A percentile compares a stretch with the other conserved stretches of the same genome.
Evolutionary conservation across 2,888 invertebrate species (phyloP).

Genomic region (Cerceris rybyensis): DNA sequence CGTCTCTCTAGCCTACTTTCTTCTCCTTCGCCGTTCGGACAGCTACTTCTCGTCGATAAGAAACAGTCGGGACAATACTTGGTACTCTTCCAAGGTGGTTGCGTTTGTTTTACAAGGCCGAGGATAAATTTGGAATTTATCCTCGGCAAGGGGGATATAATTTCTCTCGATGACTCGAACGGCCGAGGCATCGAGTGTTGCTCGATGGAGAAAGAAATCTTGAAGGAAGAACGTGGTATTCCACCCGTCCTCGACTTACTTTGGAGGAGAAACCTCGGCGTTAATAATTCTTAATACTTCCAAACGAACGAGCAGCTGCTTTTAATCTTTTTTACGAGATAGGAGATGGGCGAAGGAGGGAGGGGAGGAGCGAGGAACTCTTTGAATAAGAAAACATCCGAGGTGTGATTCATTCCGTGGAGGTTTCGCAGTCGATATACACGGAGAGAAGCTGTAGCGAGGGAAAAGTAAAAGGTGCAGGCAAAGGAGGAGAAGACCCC

Average conservation of each 20-base stretch:
- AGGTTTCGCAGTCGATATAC: constrained; percentile 13
- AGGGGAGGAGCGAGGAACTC: background rate
- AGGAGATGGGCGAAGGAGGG: background rate
- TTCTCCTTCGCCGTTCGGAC: constrained; percentile 2
- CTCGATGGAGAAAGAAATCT: background rate
- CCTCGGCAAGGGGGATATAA: constrained; percentile 14
- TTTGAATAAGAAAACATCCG: background rate
- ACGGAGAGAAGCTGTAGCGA: constrained; percentile 15
- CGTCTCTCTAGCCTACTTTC: background rate
- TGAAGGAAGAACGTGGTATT: background rate
- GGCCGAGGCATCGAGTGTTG: background rate
- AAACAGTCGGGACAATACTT: constrained; percentile 34
- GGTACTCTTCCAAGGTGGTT: constrained; percentile 44
- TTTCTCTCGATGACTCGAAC: constrained; percentile 2
- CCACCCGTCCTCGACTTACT: background rate
- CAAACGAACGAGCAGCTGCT: too few species aligned
- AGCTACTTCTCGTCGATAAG: constrained; percentile 11
- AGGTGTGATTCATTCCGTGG: constrained; percentile 15
- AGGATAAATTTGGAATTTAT: constrained; percentile 46
- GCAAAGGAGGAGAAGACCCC: constrained; percentile 8
- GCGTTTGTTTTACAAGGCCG: constrained; percentile 16
- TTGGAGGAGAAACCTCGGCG: background rate
- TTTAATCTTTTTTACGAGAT: constrained; percentile 3
- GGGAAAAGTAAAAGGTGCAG: constrained; percentile 4
- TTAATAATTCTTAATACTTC: too few species aligned